Percentiles rank a stretch among this genome's conserved stretches.
phyloP scores from a whole-genome alignment of 2,888 invertebrate species.

The Poecilus cupreus region DNA sequence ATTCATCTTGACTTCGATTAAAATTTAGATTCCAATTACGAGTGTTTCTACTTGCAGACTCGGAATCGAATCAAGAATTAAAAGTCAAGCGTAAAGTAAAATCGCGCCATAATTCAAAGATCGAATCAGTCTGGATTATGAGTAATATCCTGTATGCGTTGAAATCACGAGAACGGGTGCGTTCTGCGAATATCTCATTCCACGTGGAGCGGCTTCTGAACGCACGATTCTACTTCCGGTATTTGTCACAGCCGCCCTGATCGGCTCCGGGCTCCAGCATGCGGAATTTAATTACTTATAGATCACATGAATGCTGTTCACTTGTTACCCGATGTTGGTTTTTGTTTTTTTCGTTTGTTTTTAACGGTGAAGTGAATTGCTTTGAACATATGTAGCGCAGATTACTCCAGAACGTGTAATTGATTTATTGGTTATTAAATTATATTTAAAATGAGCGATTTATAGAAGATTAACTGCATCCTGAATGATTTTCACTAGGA shows the following conservation, averaged over 20 bases:
- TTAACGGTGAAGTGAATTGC: not conserved
- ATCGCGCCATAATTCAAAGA: constrained; percentile 16
- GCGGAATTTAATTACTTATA: constrained; percentile 51
- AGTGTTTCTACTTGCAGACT: too few species aligned
- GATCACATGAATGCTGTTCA: constrained; percentile 42
- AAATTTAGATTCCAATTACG: too few species aligned
- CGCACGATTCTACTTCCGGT: constrained; percentile 43
- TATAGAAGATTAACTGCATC: not conserved
- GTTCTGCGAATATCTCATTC: not conserved
- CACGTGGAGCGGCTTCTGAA: not conserved
- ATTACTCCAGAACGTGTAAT: not conserved
- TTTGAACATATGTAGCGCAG: constrained; percentile 13
- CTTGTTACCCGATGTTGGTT: constrained; percentile 15
- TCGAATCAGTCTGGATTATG: not conserved
- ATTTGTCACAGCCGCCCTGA: constrained; percentile 21
- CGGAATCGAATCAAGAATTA: too few species aligned
- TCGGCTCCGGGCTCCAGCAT: constrained; percentile 2
- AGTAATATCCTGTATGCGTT: constrained; percentile 36
- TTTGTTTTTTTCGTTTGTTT: constrained; percentile 3
- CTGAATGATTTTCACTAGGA: not conserved
- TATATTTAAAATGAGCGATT: not conserved
- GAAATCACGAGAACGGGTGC: not conserved
- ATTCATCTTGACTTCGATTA: too few species aligned
- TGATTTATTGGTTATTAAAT: constrained; percentile 31
- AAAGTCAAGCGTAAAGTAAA: too few species aligned